These are phyloP conservation scores for Globia sparganii DNA, from an alignment of 2,888 invertebrate species.

Conservation along the genomic window DNA sequence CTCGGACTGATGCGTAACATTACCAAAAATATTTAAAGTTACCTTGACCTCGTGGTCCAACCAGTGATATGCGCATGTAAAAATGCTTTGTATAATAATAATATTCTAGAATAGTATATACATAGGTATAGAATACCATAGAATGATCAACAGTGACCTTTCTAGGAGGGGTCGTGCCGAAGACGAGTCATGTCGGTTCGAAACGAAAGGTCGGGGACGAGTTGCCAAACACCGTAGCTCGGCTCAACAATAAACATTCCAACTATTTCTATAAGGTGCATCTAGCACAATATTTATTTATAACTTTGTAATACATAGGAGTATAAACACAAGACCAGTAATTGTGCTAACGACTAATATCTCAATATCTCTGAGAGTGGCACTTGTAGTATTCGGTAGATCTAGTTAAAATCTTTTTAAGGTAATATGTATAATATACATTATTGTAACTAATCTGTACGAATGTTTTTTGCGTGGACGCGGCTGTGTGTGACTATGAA, in stretches of 20 bases:
- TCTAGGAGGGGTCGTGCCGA: conserved; percentile 75
- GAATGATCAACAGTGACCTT: conserved; percentile 74
- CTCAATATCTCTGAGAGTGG: conserved; percentile 45
- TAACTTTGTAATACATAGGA: conserved; percentile 61
- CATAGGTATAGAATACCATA: conserved; percentile 60
- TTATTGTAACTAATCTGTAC: conserved; percentile 79
- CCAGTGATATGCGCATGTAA: conserved; percentile 88
- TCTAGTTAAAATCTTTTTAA: conserved; percentile 61
- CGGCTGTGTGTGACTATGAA: conserved; percentile 81
- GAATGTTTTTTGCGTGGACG: conserved; percentile 79
- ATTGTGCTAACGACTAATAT: conserved; percentile 55
- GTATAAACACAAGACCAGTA: conserved; percentile 46
- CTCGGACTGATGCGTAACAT: conserved; percentile 85
- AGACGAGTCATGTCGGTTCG: conserved; percentile 79
- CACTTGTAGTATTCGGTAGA: conserved; percentile 54
- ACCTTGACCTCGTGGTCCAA: conserved; percentile 86
- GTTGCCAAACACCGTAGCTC: conserved; percentile 81
- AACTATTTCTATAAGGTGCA: conserved; percentile 77
- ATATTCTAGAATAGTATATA: conserved; percentile 64
- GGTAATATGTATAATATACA: conserved; percentile 68
- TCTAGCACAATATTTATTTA: conserved; percentile 79
- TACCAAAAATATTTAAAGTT: conserved; percentile 89
- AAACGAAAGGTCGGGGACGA: conserved; percentile 85
- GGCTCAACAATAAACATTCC: conserved; percentile 85
- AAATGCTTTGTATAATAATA: conserved; percentile 84